phyloP scores from a whole-genome alignment of 2,888 invertebrate species.

The Melanchra persicariae region DNA sequence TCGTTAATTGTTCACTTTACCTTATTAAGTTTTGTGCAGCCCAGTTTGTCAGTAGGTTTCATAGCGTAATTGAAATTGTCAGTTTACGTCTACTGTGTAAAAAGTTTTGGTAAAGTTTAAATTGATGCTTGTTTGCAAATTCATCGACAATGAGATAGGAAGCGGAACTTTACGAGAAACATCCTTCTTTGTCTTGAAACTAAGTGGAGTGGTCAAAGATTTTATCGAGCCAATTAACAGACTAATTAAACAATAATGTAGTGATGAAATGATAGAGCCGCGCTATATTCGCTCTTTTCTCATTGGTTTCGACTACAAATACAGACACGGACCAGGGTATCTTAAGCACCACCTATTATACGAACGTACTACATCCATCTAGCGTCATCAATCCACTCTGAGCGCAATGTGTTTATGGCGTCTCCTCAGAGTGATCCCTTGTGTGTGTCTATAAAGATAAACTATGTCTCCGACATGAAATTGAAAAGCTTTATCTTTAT shows the following conservation, averaged over 20 bases:
- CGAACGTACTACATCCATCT: constrained; percentile 4
- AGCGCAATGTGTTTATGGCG: constrained; percentile 30
- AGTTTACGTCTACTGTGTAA: constrained; percentile 22
- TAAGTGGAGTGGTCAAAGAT: background rate
- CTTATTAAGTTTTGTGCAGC: constrained; percentile 49
- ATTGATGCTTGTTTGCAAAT: constrained; percentile 53
- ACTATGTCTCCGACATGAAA: background rate
- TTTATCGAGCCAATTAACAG: background rate
- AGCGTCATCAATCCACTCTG: constrained; percentile 9
- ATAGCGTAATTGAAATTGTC: constrained; percentile 37
- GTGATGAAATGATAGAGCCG: background rate
- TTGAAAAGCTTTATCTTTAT: background rate
- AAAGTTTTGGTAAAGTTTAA: constrained; percentile 45
- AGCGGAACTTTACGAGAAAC: constrained; percentile 26
- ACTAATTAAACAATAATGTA: constrained; percentile 14
- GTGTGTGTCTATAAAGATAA: constrained; percentile 11
- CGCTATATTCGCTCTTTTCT: background rate
- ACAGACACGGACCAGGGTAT: background rate
- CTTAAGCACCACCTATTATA: constrained; percentile 19
- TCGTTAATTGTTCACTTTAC: constrained; percentile 55
- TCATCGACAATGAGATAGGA: constrained; percentile 36
- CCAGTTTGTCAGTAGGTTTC: constrained; percentile 35
- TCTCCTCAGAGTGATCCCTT: constrained; percentile 17
- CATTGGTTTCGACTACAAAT: background rate
- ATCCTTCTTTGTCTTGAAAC: constrained; percentile 15